Evolutionary conservation across 2,888 invertebrate genomes (phyloP).

Genomic region (Melieria omissa): DNA sequence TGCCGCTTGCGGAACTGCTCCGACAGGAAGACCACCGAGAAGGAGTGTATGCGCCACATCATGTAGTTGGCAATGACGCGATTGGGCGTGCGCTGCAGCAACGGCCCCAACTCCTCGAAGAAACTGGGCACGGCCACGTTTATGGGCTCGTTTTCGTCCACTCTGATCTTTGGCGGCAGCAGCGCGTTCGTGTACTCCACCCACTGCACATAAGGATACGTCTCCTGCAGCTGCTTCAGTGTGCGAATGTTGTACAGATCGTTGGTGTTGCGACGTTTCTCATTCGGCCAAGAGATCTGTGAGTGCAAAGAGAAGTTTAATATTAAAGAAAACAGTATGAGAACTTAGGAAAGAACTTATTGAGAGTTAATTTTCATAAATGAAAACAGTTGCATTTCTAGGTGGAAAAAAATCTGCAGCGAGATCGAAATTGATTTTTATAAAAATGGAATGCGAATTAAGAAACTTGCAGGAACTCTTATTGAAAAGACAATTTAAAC

Average conservation of each 20-base stretch:
- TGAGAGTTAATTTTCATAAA: neutral
- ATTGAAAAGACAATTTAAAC: too few relatives aligned
- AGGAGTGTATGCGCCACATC: slow-evolving; percentile 89
- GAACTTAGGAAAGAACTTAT: neutral
- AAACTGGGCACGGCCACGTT: slow-evolving; percentile 88
- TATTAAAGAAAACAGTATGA: neutral
- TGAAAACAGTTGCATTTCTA: neutral
- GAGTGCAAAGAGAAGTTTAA: slow-evolving; percentile 28
- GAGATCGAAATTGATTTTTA: neutral
- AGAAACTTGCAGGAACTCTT: too few relatives aligned
- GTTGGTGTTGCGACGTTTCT: slow-evolving; percentile 90
- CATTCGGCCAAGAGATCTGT: slow-evolving; percentile 87
- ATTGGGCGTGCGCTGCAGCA: slow-evolving; percentile 71
- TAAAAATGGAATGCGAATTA: neutral
- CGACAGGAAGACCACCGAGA: slow-evolving; percentile 83
- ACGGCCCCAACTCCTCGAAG: slow-evolving; percentile 76
- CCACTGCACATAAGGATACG: slow-evolving; percentile 73
- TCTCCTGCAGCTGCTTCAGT: slow-evolving; percentile 78
- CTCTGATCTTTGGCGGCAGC: slow-evolving; percentile 73
- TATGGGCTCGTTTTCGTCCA: slow-evolving; percentile 78
- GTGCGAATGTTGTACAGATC: slow-evolving; percentile 93
- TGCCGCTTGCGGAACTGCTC: slow-evolving; percentile 83
- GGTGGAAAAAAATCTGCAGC: neutral
- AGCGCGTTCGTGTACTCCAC: slow-evolving; percentile 84
- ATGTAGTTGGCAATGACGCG: slow-evolving; percentile 87